A percentile compares a stretch with the other conserved stretches of the same genome.
Conservation (phyloP, 23 tunicate genomes). For the Oikopleura dioica region DNA sequence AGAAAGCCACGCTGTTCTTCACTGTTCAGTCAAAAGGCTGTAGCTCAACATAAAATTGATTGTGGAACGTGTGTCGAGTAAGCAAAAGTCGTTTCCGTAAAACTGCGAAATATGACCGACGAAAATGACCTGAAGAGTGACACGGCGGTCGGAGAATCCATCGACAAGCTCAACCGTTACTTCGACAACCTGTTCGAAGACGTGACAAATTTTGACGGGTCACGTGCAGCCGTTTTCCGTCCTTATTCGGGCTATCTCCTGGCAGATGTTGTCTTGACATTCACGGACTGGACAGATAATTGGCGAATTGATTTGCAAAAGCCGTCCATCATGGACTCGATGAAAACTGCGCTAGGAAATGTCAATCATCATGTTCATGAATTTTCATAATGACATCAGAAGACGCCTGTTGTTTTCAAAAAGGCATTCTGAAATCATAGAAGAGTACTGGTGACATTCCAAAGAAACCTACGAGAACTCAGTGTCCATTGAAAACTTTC, state of each 20-base stretch:
- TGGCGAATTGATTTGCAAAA: not conserved
- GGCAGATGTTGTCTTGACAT: not conserved
- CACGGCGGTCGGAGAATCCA: not conserved
- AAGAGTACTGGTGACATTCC: no score
- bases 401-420: not conserved
- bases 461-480: not conserved
- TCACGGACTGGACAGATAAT: constrained; percentile 12
- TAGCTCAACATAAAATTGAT: no score
- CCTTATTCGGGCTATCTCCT: not conserved
- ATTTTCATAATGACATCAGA: no score
- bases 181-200: constrained; percentile 3
- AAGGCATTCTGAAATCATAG: not conserved
- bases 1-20: no score
- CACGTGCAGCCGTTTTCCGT: not conserved
- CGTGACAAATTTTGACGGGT: not conserved
- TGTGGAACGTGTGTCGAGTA: no score
- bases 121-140: not conserved
- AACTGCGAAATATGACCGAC: not conserved
- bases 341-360: not conserved
- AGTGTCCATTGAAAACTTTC: constrained; percentile 1
- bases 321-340: not conserved
- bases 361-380: no score
- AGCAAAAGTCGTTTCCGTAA: not conserved
- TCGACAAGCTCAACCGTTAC: not conserved
- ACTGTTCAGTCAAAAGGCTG: no score